Conservation (phyloP, 2,797 vertebrate species). For the Hozukius guyotensis region DNA sequence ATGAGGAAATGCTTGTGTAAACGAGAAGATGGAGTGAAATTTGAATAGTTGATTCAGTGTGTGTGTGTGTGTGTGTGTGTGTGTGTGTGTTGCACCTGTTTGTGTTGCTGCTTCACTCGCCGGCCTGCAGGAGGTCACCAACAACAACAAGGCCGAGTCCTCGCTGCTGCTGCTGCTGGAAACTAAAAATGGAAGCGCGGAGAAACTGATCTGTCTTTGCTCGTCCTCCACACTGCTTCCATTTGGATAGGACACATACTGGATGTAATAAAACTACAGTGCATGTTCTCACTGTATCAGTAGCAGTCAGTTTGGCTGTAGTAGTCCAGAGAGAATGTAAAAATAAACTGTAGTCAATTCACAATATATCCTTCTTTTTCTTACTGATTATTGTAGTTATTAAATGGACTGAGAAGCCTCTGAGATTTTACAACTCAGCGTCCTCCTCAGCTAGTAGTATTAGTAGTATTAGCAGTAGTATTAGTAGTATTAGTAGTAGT, state of each 20-base stretch:
- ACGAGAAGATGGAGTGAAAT: neutral
- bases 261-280: neutral
- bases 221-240: neutral
- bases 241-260: slow-evolving; percentile 12
- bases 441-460: neutral
- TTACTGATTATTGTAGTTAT: neutral
- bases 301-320: neutral
- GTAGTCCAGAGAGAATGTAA: neutral
- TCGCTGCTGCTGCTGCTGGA: slow-evolving; percentile 20
- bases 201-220: slow-evolving; percentile 58
- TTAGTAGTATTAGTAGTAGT: neutral
- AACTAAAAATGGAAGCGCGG: slow-evolving; percentile 76
- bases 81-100: slow-evolving; percentile 52
- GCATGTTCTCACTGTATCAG: neutral
- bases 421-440: neutral
- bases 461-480: neutral
- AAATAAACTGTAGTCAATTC: neutral
- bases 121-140: slow-evolving; percentile 34
- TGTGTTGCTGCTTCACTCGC: slow-evolving; percentile 7
- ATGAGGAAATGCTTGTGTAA: neutral
- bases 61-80: neutral
- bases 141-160: slow-evolving; percentile 40
- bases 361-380: neutral
- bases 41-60: neutral
- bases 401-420: neutral